These are phyloP conservation scores for Melipona beecheii DNA, from an alignment of 2,888 invertebrate species.

Conservation along the genomic window DNA sequence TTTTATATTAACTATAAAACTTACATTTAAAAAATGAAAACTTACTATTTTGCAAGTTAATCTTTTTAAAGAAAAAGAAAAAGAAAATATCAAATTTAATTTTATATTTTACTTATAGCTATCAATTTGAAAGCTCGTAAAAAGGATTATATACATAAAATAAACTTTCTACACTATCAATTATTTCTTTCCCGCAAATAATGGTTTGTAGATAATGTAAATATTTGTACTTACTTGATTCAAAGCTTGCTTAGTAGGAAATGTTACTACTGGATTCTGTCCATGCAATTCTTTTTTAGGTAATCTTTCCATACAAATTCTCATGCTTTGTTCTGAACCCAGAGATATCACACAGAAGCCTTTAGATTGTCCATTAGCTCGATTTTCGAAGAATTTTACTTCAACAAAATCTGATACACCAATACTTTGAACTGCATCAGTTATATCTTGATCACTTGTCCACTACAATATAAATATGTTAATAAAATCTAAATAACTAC, in stretches of 20 bases:
- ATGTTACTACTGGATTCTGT: conserved; percentile 96
- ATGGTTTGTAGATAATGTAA: background rate
- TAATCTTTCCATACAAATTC: conserved; percentile 95
- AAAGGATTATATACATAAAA: background rate
- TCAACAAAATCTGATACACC: conserved; percentile 98
- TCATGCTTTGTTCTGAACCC: conserved; percentile 95
- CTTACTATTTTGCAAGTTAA: background rate
- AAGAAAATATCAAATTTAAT: background rate
- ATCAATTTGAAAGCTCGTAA: background rate
- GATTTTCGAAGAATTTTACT: conserved; percentile 99
- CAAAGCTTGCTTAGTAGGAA: conserved; percentile 96
- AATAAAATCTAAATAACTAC: background rate
- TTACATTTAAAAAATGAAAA: background rate
- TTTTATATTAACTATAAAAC: background rate
- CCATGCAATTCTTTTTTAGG: conserved; percentile 98
- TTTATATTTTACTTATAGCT: background rate
- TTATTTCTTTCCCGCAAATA: conserved; percentile 9
- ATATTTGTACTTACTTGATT: conserved; percentile 84
- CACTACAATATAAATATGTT: conserved; percentile 88
- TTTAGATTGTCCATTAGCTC: conserved; percentile 99
- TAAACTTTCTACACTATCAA: background rate
- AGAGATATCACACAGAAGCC: conserved; percentile 98
- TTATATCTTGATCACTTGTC: conserved; percentile 98
- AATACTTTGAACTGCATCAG: conserved; percentile 93
- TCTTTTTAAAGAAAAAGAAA: background rate